These are phyloP conservation scores for Noctua fimbriata DNA, from an alignment of 2,888 invertebrate genomes.

Conservation along the genomic window DNA sequence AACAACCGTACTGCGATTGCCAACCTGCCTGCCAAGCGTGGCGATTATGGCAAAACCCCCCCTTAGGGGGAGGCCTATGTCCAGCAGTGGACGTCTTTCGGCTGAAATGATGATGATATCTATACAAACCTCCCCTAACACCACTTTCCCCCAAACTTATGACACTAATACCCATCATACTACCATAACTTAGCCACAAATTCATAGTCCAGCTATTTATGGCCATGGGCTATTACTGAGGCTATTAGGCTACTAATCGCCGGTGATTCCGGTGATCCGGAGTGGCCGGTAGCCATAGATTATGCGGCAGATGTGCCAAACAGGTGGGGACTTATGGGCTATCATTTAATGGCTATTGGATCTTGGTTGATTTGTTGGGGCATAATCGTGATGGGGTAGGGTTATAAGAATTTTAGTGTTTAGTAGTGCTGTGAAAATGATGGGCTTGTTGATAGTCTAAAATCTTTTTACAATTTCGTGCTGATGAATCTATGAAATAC, in stretches of 20 bases:
- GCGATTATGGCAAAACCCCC: no score
- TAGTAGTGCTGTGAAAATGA: not conserved
- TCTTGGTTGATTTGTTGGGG: conserved; percentile 54
- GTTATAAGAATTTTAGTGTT: no score
- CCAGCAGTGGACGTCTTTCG: no score
- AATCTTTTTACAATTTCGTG: not conserved
- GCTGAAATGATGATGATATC: no score
- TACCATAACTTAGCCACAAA: conserved; percentile 70
- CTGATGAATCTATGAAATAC: not conserved
- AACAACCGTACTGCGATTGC: no score
- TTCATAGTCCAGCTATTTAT: conserved; percentile 76
- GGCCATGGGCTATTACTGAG: conserved; percentile 70
- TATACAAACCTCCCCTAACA: not conserved
- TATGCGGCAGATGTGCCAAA: conserved; percentile 65
- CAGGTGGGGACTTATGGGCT: conserved; percentile 66
- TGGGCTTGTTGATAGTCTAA: not conserved
- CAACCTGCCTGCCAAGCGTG: no score
- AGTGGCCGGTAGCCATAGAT: conserved; percentile 68
- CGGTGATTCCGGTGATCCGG: conserved; percentile 68
- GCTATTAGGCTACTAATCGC: conserved; percentile 80
- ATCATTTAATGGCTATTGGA: conserved; percentile 56
- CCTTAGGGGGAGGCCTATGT: no score
- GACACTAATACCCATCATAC: conserved; percentile 31
- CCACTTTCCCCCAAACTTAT: not conserved
- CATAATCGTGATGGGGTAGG: not conserved